These are phyloP conservation scores for Seira musarum DNA, from an alignment of 2,888 invertebrate species.

Conservation along the genomic window DNA sequence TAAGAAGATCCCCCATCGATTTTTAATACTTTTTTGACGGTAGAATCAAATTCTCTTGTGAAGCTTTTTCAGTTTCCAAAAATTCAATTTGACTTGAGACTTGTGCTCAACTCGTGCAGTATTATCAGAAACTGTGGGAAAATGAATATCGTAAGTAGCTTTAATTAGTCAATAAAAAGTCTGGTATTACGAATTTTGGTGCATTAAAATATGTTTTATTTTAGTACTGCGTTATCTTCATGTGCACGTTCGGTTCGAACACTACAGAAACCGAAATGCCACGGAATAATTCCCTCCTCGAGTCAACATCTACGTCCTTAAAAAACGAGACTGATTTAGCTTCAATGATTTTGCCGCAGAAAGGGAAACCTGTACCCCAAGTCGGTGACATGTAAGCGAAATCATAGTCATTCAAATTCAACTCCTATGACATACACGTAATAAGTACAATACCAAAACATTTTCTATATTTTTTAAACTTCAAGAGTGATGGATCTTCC, in stretches of 20 bases:
- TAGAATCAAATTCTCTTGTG: slow-evolving; percentile 1
- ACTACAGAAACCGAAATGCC: slow-evolving; percentile 40
- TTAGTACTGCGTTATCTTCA: slow-evolving; percentile 45
- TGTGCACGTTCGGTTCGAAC: slow-evolving; percentile 42
- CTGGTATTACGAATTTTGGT: no score
- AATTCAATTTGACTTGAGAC: slow-evolving; percentile 6
- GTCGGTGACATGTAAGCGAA: slow-evolving; percentile 35
- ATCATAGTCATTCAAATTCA: no score
- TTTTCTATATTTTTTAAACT: background rate
- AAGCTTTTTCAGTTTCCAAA: slow-evolving; percentile 19
- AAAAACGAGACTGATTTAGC: slow-evolving; percentile 24
- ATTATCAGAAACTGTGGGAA: slow-evolving; percentile 37
- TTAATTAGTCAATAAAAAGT: background rate
- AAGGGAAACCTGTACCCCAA: slow-evolving; percentile 36
- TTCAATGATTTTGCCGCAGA: slow-evolving; percentile 39
- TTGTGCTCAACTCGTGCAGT: background rate
- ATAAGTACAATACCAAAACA: background rate
- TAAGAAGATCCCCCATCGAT: no score
- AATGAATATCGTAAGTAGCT: slow-evolving; percentile 44
- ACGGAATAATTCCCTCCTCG: background rate
- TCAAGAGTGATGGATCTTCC: slow-evolving; percentile 32
- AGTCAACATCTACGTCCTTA: background rate
- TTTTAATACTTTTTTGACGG: background rate
- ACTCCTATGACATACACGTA: no score
- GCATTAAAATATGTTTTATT: background rate